Evolutionary conservation across 92 coral and sea anemone species (phyloP), one percentile per base, ranked within the genome.

Genomic region (Desmophyllum pertusum): DNA sequence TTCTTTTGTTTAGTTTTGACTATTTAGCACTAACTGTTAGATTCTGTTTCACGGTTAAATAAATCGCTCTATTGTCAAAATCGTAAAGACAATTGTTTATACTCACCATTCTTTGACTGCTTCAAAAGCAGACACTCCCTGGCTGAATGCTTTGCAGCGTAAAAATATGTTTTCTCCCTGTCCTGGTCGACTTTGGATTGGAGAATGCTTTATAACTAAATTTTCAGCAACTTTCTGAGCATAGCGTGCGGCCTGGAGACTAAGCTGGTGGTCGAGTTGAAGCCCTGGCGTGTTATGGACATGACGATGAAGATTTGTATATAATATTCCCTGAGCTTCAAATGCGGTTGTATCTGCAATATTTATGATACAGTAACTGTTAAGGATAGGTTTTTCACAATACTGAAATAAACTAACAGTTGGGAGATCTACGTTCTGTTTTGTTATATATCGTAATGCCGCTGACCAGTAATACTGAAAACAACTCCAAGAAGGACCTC

Each of bases 111-210:
- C 95, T 75, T 84, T 86, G 6, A 89, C 91, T 9, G 98, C 95
- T 67, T 94, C 98, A 73, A 94, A 88, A 45, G 91, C 92, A 18
- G 98, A 75, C 59, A 89, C 85, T 51, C 98, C 98, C 25, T 91
- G 82, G 6, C 93, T 90, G 79, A 88, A 79, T 73, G 85, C 87
- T 41, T 86, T 92, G 51, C 98, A 95, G 40, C 98, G 96, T n/a
- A 87, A 81, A 30, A 90, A 92, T 40, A 95, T 88, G 69, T 91
- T 95, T 68, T 95, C 98, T 50, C 92, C 90, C 55, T 95, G 92
- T 46, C 81, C 87, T 52, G 85, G 86, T 42, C 94, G 76, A 50
- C 85, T 85, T 43, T 76, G 35, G 14, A 38, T 11, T 0, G 82
- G 80, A 8, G 98, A 77, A 37, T 95, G 98, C 51, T 73, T 83